These are phyloP conservation scores for Sceloporus undulatus DNA, from an alignment of 2,113 vertebrate genomes.

Conservation along the genomic window DNA sequence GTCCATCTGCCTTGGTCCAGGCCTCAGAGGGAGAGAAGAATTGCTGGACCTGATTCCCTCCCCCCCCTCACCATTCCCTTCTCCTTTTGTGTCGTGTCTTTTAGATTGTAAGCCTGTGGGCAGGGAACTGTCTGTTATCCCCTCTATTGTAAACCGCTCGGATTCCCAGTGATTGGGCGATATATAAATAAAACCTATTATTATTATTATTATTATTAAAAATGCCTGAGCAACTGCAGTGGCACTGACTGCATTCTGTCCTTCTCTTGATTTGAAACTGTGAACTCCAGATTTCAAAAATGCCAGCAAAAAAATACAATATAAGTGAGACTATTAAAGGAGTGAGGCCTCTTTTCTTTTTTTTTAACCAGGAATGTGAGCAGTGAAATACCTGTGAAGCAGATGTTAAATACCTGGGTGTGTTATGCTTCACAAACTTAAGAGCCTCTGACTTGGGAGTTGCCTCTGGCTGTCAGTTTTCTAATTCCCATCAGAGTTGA, in stretches of 20 bases:
- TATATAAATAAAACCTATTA: no score
- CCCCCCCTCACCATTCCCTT: no score
- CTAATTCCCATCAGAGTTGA: conserved; percentile 41
- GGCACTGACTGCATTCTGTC: background rate
- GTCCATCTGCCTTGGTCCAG: no score
- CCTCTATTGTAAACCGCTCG: no score
- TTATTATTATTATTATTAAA: background rate
- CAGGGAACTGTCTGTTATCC: no score
- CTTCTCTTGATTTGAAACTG: background rate
- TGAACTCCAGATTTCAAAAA: conserved; percentile 52
- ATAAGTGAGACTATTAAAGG: background rate
- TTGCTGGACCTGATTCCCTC: no score
- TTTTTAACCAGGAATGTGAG: conserved; percentile 63
- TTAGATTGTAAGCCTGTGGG: no score
- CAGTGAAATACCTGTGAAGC: conserved; percentile 52
- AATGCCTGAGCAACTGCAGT: background rate
- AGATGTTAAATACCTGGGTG: conserved; percentile 70
- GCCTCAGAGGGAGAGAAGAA: no score
- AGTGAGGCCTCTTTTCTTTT: conserved; percentile 53
- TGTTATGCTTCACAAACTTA: conserved; percentile 47
- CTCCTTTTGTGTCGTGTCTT: no score
- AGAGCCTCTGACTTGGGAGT: conserved; percentile 41
- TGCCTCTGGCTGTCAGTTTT: conserved; percentile 64
- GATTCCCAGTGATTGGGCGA: no score
- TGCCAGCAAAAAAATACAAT: conserved; percentile 19